Conservation (phyloP, 2,888 invertebrate genomes). For the Dasypogon diadema region DNA sequence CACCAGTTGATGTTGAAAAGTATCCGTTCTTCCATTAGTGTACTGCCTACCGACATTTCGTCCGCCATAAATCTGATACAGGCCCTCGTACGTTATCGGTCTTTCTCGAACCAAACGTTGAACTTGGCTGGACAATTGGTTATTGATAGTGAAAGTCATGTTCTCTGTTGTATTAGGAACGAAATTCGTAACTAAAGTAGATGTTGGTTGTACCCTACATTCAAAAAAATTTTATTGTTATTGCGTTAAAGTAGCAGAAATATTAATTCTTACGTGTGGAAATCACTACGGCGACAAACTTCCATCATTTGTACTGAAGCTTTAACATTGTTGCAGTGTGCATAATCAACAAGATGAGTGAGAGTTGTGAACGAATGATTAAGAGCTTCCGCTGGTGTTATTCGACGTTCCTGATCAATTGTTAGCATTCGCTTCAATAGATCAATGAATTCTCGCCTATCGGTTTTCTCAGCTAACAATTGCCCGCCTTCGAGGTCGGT, state of each 20-base stretch:
- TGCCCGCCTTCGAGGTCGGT: conserved; percentile 98
- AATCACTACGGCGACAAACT: conserved; percentile 73
- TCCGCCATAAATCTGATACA: conserved; percentile 75
- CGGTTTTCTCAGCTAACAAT: conserved; percentile 95
- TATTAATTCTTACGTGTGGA: conserved; percentile 65
- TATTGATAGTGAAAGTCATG: conserved; percentile 95
- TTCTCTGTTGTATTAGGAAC: conserved; percentile 83
- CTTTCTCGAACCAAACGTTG: conserved; percentile 79
- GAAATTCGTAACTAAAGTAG: conserved; percentile 80
- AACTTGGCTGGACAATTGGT: conserved; percentile 83
- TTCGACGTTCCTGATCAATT: conserved; percentile 96
- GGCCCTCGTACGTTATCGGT: conserved; percentile 82
- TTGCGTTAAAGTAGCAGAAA: too few relatives aligned
- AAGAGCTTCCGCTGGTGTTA: conserved; percentile 95
- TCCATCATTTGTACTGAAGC: conserved; percentile 99
- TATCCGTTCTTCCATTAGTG: conserved; percentile 77
- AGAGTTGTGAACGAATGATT: conserved; percentile 95
- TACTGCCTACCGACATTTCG: conserved; percentile 79
- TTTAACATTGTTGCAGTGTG: conserved; percentile 96
- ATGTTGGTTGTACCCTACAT: conserved; percentile 69
- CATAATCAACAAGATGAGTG: conserved; percentile 94
- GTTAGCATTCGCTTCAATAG: conserved; percentile 98
- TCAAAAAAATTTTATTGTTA: conserved; percentile 4
- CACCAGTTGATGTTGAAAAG: conserved; percentile 91
- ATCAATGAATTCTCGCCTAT: conserved; percentile 97